Evolutionary conservation across 53 echinoderm and acorn worm genomes (phyloP), one percentile per base, ranked within the genome.

Genomic region (Holothuria leucospilota): DNA sequence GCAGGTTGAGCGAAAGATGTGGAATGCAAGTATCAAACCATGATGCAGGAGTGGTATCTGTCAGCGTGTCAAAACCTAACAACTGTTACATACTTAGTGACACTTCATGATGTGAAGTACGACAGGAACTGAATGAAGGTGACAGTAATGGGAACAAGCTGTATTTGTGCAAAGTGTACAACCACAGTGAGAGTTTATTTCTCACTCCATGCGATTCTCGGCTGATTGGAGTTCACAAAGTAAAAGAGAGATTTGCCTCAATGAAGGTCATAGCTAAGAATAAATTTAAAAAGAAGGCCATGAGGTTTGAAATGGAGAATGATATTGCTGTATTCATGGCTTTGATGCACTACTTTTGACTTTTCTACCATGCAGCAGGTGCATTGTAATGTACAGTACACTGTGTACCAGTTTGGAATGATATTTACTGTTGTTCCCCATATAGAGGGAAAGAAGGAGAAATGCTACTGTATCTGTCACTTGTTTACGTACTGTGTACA

Each of bases 181-280:
- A 61, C 52, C 79, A 90, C 71, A 93, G 79, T 85, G 85, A 90
- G 69, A 86, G 25, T 85, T 87, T 85, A 65, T 90, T 90, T 73
- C 80, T 28, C 49, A 25, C 70, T 85, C 90, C 93, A 70, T 93
- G 93, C 80, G 72, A 93, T 58, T 90, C 93, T 1, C 85, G 88
- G 71, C 20, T 93, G 62, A 93, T 93, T 81, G 93, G 93, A 79
- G 87, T 83, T 2, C 88, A 90, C 71, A 84, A 85, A 77, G 93
- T 93, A 4, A 64, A 87, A 80, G 87, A 90, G 51, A 69, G 73
- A 74, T 69, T 84, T 59, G 69, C 93, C 69, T 68, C 63, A 46
- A 93, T 90, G 85, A 68, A 60, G 84, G 84, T 87, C 71, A 83
- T 90, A 68, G 78, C 85, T 69, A 68, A 51, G 39, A 70, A 84